These are phyloP conservation scores for Oikopleura albicans DNA, from an alignment of 23 tunicate species.

Conservation along the genomic window DNA sequence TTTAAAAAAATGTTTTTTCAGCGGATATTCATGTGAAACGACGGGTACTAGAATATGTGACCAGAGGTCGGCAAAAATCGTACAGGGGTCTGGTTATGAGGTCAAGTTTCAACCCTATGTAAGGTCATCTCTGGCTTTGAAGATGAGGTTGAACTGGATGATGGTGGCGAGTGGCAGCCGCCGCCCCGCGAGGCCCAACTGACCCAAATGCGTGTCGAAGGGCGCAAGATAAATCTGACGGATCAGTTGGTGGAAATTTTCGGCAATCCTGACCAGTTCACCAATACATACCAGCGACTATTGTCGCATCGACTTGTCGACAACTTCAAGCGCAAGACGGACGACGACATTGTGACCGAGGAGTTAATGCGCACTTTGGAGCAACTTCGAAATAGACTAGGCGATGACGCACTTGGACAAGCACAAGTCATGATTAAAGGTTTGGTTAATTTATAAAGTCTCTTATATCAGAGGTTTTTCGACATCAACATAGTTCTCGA, in stretches of 20 bases:
- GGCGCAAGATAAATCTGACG: neutral
- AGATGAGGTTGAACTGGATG: neutral
- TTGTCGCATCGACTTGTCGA: neutral
- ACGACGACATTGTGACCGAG: neutral
- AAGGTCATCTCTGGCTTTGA: neutral
- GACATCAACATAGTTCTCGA: too few relatives aligned
- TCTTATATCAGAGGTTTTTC: too few relatives aligned
- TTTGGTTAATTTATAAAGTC: too few relatives aligned
- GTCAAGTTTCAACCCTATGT: too few relatives aligned
- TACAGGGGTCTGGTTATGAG: too few relatives aligned
- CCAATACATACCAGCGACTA: neutral
- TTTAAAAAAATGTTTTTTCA: too few relatives aligned
- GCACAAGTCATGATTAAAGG: slow-evolving; percentile 12
- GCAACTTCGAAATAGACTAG: neutral
- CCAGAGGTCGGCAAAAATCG: too few relatives aligned
- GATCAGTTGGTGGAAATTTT: neutral
- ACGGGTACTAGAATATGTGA: too few relatives aligned
- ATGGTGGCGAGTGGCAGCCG: neutral
- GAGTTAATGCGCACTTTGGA: neutral
- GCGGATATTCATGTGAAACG: too few relatives aligned
- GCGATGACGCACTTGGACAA: neutral
- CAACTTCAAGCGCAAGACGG: neutral
- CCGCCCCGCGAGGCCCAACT: neutral
- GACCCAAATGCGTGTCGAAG: neutral
- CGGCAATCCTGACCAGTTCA: slow-evolving; percentile 6